These are phyloP conservation scores for Scaptomyza pallida DNA, from an alignment of 1,140 invertebrate genomes.

Conservation along the genomic window DNA sequence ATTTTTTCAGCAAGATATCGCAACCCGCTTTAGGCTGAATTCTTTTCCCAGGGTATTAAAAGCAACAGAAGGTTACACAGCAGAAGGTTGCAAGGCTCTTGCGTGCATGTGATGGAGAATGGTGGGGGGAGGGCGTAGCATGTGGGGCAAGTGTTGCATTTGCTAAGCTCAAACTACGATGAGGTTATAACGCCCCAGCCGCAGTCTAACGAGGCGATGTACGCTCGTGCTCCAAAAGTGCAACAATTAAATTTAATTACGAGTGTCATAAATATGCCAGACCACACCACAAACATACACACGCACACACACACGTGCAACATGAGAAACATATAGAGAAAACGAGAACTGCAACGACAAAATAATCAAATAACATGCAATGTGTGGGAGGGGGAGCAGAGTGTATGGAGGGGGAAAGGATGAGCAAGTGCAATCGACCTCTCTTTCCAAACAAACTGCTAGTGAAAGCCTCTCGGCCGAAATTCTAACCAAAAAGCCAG, in stretches of 20 bases:
- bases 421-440: constrained; percentile 3
- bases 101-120: no score
- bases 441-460: constrained; percentile 14
- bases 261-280: constrained; percentile 81
- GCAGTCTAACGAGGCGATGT: constrained; percentile 57
- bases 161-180: constrained; percentile 15
- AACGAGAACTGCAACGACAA: constrained; percentile 46
- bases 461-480: constrained; percentile 43
- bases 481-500: constrained; percentile 72
- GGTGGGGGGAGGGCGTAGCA: background rate
- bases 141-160: constrained; percentile 9
- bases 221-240: constrained; percentile 62
- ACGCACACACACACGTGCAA: constrained; percentile 3
- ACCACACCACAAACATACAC: constrained; percentile 36
- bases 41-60: constrained; percentile 7
- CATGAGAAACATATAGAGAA: constrained; percentile 3
- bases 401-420: background rate
- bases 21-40: background rate
- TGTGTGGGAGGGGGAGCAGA: background rate
- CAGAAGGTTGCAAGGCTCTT: constrained; percentile 25
- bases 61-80: constrained; percentile 16
- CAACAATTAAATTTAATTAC: constrained; percentile 83
- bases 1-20: no score
- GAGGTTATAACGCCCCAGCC: constrained; percentile 62
- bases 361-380: constrained; percentile 76